A percentile compares a stretch with the other conserved stretches of the same genome.
phyloP scores from a whole-genome alignment of 2,113 vertebrate genomes.

The Junco hyemalis region DNA sequence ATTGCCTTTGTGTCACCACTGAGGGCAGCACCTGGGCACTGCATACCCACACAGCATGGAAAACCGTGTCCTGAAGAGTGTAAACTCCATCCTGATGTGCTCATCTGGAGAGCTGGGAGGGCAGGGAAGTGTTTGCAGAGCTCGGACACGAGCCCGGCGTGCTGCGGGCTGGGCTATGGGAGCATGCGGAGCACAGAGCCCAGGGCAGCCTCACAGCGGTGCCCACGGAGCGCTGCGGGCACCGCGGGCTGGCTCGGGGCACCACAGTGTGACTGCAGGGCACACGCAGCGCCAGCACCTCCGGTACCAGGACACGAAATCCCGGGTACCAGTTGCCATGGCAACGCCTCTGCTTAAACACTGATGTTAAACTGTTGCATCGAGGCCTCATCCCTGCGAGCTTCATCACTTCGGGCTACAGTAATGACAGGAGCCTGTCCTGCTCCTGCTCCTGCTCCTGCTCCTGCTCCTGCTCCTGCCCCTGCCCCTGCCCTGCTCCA shows the following conservation, averaged over 20 bases:
- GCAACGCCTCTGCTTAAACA: slow-evolving; percentile 35
- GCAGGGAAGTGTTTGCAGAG: not conserved
- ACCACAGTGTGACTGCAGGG: accelerated
- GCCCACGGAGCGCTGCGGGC: accelerated
- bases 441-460: too few relatives aligned
- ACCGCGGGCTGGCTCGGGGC: not conserved
- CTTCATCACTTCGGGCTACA: accelerated
- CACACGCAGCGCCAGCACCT: not conserved
- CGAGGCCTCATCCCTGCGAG: not conserved
- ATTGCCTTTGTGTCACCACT: not conserved
- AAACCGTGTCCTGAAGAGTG: too few relatives aligned
- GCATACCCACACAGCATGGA: accelerated
- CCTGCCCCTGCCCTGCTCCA: not conserved
- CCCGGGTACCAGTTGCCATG: slow-evolving; percentile 30
- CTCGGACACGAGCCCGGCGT: accelerated
- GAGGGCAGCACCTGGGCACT: not conserved
- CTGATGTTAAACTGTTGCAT: not conserved
- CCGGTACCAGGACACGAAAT: not conserved
- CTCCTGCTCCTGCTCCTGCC: too few relatives aligned
- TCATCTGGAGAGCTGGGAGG: not conserved
- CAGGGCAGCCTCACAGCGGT: not conserved
- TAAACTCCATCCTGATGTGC: accelerated
- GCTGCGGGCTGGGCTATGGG: accelerated
- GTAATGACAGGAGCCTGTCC: not conserved
- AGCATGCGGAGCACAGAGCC: accelerated